Base-by-base conservation (phyloP, 2,797 vertebrate genomes). In the Malacoctenus gilli region DNA sequence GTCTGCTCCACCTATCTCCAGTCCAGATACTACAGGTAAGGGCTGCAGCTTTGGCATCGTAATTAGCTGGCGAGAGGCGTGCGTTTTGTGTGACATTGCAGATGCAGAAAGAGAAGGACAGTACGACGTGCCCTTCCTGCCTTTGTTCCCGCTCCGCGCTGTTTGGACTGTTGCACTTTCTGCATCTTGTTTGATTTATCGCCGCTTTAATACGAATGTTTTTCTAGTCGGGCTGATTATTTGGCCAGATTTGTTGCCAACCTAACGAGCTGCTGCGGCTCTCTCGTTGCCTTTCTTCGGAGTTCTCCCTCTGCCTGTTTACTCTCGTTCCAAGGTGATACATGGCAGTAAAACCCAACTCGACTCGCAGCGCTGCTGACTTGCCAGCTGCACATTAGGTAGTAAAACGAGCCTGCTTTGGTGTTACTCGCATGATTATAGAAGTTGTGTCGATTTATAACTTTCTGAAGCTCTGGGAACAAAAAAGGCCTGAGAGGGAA, bases 1-100 rank as follows among this genome's bases (percentile, higher is more conserved):
- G 97, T 99, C 72, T 99, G 97, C 81, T 99, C 97, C 74, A 99
- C 97, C 11, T 99, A 99, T 84, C 91, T 99, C 71, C 97, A 99
- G 86, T 98, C 96, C 85, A 92, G 97, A 92, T 99, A 99, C 71
- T 99, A 99, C 93, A 96, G 97, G 97, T 99, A 92, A 92, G 93
- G 76, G 71, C 13, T 31, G 14, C n/a, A 12, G 1, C 12, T 34
- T 54, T 51, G 4, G 25, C 5, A 28, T 5, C 8, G 16, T 48
- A 2, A 41, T 23, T 20, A 1, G 10, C 23, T 38, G 35, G 21
- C 34, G 23, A 61, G 46, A 37, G 25, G 11, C 3, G 50, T 35
- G 12, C 28, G 11, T 36, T 51, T 28, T 14, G 30, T 34, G 23
- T 3, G 39, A 41, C 11, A 1, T 3, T 12, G 20, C 36, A 35